These are phyloP conservation scores for Protodeltote pygarga DNA, from an alignment of 2,888 invertebrate species.

Conservation along the genomic window DNA sequence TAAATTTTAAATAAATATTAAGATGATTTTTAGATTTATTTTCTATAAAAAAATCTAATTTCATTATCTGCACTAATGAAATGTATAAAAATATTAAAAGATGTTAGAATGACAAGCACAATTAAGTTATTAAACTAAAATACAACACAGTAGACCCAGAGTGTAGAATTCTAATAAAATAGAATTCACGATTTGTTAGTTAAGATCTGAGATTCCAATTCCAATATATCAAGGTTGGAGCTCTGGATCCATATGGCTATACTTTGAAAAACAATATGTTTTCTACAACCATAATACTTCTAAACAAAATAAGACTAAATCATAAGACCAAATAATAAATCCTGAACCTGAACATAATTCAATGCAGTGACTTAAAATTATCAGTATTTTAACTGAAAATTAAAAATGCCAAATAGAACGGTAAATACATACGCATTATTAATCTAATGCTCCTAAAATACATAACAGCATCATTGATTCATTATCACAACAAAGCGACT, in stretches of 20 bases:
- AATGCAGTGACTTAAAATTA: conserved; percentile 11
- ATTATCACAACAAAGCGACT: neutral
- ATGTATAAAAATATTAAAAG: conserved; percentile 45
- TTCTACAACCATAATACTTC: conserved; percentile 7
- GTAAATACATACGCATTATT: conserved; percentile 13
- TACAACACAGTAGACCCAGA: conserved; percentile 15
- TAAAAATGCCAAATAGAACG: conserved; percentile 32
- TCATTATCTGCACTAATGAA: conserved; percentile 25
- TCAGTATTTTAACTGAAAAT: conserved; percentile 1
- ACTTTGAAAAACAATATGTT: neutral
- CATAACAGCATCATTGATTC: conserved; percentile 30
- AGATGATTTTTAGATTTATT: conserved; percentile 23
- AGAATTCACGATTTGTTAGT: conserved; percentile 1
- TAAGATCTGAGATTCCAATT: conserved; percentile 40
- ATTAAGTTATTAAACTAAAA: conserved; percentile 3
- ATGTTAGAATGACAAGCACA: conserved; percentile 25
- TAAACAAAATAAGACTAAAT: conserved; percentile 10
- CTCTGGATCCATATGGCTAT: conserved; percentile 12
- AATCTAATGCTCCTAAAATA: conserved; percentile 3
- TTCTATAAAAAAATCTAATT: conserved; percentile 24
- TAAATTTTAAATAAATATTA: conserved; percentile 54
- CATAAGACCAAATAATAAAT: conserved; percentile 21
- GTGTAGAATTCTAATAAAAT: conserved; percentile 8
- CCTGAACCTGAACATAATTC: conserved; percentile 13
- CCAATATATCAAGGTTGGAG: conserved; percentile 7